Percentiles rank a stretch among this genome's conserved stretches.
These are phyloP conservation scores for Drosophila meridiana DNA, from an alignment of 2,888 invertebrate species.

Conservation along the genomic window DNA sequence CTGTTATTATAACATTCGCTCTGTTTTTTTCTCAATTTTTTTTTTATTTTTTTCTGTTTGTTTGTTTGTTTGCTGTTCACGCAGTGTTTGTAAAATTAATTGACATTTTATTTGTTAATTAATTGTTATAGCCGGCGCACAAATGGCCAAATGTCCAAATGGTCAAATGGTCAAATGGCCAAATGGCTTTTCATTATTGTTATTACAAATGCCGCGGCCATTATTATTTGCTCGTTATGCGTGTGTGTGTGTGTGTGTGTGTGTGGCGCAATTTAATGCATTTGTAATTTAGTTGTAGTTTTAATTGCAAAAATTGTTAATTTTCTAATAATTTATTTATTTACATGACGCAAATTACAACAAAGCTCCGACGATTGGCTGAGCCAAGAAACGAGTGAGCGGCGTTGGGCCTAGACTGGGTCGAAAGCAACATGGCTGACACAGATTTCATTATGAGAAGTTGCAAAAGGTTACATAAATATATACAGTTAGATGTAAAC, in stretches of 20 bases:
- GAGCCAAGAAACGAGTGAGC: not conserved
- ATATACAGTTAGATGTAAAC: no score
- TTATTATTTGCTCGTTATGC: constrained; percentile 75
- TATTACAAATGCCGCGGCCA: constrained; percentile 76
- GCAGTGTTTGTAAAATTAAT: constrained; percentile 82
- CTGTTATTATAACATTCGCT: constrained; percentile 68
- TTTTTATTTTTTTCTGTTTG: constrained; percentile 15
- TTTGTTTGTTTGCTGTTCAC: constrained; percentile 39
- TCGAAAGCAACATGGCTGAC: no score
- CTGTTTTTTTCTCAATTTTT: constrained; percentile 20
- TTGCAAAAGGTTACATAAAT: not conserved
- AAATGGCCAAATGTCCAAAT: constrained; percentile 18
- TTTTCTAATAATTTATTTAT: constrained; percentile 77
- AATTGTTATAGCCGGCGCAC: constrained; percentile 76
- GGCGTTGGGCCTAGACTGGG: not conserved
- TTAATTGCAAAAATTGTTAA: constrained; percentile 78
- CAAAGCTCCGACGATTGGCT: constrained; percentile 17
- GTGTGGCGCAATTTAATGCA: constrained; percentile 71
- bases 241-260: constrained; percentile 16
- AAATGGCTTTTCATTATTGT: constrained; percentile 79
- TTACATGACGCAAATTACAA: constrained; percentile 16
- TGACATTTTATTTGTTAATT: constrained; percentile 85
- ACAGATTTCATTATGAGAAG: not conserved
- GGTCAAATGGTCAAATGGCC: constrained; percentile 53
- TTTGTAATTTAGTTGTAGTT: constrained; percentile 81